phyloP scores from a whole-genome alignment of 1,140 invertebrate species.

The Drosophila parvula region DNA sequence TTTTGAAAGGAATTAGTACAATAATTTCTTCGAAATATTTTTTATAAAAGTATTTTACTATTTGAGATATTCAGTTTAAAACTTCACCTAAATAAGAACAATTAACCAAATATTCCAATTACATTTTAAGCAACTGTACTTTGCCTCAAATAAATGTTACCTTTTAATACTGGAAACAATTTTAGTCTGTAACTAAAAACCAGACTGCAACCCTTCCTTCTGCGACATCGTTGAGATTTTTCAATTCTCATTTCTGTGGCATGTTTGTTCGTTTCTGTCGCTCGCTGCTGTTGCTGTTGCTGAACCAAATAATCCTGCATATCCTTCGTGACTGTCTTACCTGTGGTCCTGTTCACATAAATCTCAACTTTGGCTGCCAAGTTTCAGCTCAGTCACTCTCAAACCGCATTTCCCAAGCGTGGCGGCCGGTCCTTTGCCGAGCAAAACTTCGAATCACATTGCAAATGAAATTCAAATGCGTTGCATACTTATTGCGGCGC shows the following conservation, averaged over 20 bases:
- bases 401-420: slow-evolving; percentile 16
- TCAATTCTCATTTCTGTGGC: slow-evolving; percentile 26
- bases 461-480: slow-evolving; percentile 45
- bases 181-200: neutral
- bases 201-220: neutral
- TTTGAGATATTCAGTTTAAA: too few species aligned
- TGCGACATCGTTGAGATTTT: slow-evolving; percentile 10
- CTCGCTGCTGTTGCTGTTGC: slow-evolving; percentile 2
- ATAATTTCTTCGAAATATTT: too few species aligned
- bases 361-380: slow-evolving; percentile 18
- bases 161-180: neutral
- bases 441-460: slow-evolving; percentile 22
- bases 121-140: too few species aligned
- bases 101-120: too few species aligned
- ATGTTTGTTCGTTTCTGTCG: slow-evolving; percentile 12
- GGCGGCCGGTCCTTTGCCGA: neutral
- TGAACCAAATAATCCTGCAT: slow-evolving; percentile 9
- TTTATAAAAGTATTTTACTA: too few species aligned
- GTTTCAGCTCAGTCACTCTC: neutral
- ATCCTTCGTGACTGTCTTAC: slow-evolving; percentile 30
- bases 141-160: too few species aligned
- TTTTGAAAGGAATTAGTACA: too few species aligned
- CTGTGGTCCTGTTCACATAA: slow-evolving; percentile 28
- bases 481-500: slow-evolving; percentile 50
- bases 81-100: too few species aligned